Base-by-base conservation (phyloP, 1,140 invertebrate genomes). In the Macrostomum lignano region DNA sequence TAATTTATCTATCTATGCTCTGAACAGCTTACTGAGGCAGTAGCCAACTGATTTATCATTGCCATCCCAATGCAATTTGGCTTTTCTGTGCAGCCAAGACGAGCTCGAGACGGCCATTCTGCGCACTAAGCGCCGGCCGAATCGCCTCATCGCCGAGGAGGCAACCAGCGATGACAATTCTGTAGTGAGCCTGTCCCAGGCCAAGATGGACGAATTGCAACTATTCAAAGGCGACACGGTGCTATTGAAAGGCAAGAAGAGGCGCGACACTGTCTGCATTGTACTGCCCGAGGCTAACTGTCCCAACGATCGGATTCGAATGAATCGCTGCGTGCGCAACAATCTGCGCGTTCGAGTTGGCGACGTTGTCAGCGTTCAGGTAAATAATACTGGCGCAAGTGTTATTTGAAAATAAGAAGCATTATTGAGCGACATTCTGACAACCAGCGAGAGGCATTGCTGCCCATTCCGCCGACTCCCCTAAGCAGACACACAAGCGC, bases 121-220 rank as follows among this genome's bases (percentile, higher is more conserved):
- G 45, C 76, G 81, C 42, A 74, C 74, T 46, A 98, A 96, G 60
- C 78, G 82, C 49, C 78, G 77, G 52, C 91, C 91, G 40, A 96
- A 98, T 59, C 71, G 91, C 50, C 67, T 98, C 25, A 68, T 98
- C 43, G 88, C 98, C 2, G 88, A 96, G 55, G 84, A 94, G 61
- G 79, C 84, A 13, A 69, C 74, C 29, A 91, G 84, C 51, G 86
- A 96, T 71, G 88, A 98, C 55, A 96, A 96, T 53, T 94, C 82
- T 0, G 81, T 91, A 25, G 77, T 93, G 38, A 73, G 74, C 21
- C 60, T 94, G 20, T 91, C 82, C 44, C 81, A 77, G 71, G 70
- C 70, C 7, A 98, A 98, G 66, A 94, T 98, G 86, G 86, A 96
- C 55, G 84, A 96, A 54, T 65, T 98, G 7, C 77, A 88, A 55